These are phyloP conservation scores for Thripadectes ignobilis DNA, from an alignment of 2,797 vertebrate species.

Conservation along the genomic window DNA sequence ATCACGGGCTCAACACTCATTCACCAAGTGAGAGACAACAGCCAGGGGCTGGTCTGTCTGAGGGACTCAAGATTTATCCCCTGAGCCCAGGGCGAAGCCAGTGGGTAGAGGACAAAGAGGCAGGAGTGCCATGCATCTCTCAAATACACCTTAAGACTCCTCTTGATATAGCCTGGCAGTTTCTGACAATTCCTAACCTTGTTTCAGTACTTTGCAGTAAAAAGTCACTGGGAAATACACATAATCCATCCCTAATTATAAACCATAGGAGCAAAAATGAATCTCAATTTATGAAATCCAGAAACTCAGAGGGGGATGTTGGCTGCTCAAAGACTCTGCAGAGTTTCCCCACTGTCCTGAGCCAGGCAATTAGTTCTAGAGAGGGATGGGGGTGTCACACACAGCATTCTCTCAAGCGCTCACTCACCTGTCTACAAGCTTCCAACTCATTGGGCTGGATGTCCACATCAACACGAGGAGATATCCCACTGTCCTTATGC, in stretches of 20 bases:
- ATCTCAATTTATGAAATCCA: neutral
- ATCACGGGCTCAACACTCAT: neutral
- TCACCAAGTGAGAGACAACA: neutral
- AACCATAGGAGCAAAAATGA: neutral
- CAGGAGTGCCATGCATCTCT: fast-evolving
- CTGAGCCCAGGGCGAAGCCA: neutral
- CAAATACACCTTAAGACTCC: fast-evolving
- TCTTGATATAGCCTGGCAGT: neutral
- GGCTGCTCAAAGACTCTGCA: neutral
- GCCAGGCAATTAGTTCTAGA: neutral
- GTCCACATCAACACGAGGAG: neutral
- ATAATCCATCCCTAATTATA: neutral
- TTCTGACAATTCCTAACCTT: neutral
- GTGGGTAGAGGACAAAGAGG: neutral
- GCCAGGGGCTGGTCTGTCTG: neutral
- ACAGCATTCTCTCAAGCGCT: fast-evolving
- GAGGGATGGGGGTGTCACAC: neutral
- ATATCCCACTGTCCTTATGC: neutral
- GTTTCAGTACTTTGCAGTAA: neutral
- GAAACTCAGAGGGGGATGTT: neutral
- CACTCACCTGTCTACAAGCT: neutral
- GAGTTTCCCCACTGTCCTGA: neutral
- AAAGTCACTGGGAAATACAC: neutral
- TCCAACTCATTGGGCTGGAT: fast-evolving
- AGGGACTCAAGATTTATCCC: neutral